phyloP scores from a whole-genome alignment of 2,113 vertebrate genomes.

The Lophius piscatorius region DNA sequence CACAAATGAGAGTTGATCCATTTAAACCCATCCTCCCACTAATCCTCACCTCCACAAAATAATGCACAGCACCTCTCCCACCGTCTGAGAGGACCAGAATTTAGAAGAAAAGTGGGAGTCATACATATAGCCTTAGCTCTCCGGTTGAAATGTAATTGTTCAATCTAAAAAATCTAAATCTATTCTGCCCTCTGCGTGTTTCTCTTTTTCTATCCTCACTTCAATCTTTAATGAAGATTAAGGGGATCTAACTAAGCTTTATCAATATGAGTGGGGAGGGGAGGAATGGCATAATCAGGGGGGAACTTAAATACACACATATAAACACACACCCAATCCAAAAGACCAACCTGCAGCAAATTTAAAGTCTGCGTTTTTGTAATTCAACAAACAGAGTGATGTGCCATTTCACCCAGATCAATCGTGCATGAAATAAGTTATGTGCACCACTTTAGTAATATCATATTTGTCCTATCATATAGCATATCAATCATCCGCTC shows the following conservation, averaged over 20 bases:
- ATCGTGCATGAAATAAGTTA: no score
- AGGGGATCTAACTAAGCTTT: conserved; percentile 71
- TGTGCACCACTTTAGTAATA: no score
- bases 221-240: conserved; percentile 81
- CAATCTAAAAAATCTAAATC: no score
- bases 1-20: conserved; percentile 54
- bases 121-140: conserved; percentile 71
- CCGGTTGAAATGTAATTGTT: conserved; percentile 75
- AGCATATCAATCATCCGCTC: no score
- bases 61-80: not conserved
- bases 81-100: not conserved
- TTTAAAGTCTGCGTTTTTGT: no score
- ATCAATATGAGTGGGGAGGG: conserved; percentile 70
- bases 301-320: conserved; percentile 4
- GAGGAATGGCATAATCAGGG: conserved; percentile 25
- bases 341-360: no score
- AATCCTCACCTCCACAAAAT: conserved; percentile 27
- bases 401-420: no score
- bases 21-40: conserved; percentile 48
- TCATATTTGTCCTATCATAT: no score
- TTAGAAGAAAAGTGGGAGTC: conserved; percentile 61
- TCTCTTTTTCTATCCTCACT: conserved; percentile 40
- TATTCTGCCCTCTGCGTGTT: conserved; percentile 64
- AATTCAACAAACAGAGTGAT: no score
- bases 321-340: conserved; percentile 12